These are phyloP conservation scores for Eolophus roseicapilla DNA, from an alignment of 2,113 vertebrate species.

Conservation along the genomic window DNA sequence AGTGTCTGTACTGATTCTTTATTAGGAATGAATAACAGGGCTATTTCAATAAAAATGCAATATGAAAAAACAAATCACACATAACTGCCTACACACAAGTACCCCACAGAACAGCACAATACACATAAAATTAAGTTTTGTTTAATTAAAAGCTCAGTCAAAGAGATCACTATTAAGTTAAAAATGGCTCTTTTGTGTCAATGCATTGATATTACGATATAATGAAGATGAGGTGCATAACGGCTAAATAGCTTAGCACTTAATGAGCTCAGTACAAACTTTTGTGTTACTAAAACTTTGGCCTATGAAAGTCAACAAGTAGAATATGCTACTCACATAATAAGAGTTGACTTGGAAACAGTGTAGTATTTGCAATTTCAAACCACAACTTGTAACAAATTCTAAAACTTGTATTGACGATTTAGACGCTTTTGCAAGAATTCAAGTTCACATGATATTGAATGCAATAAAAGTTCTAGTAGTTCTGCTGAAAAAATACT, in stretches of 20 bases:
- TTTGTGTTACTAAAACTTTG: not conserved
- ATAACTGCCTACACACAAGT: not conserved
- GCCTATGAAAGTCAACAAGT: not conserved
- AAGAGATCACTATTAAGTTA: not conserved
- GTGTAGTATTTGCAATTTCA: not conserved
- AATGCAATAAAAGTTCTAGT: not conserved
- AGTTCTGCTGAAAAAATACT: not conserved
- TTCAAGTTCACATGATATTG: not conserved
- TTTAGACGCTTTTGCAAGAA: not conserved
- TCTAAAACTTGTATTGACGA: not conserved
- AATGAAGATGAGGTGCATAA: not conserved
- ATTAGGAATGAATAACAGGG: not conserved
- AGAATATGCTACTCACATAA: not conserved
- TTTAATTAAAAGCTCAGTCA: conserved; percentile 21
- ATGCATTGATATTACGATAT: not conserved
- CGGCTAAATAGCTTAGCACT: not conserved
- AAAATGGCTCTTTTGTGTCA: conserved; percentile 15
- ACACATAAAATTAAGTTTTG: not conserved
- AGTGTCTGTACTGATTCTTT: not conserved
- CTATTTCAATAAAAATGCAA: conserved; percentile 26
- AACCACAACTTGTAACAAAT: not conserved
- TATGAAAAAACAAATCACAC: not conserved
- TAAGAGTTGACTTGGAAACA: not conserved
- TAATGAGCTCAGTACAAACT: not conserved
- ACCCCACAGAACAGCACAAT: not conserved